Conservation (phyloP, 1,140 invertebrate species). For the Heliothis subflexa region DNA sequence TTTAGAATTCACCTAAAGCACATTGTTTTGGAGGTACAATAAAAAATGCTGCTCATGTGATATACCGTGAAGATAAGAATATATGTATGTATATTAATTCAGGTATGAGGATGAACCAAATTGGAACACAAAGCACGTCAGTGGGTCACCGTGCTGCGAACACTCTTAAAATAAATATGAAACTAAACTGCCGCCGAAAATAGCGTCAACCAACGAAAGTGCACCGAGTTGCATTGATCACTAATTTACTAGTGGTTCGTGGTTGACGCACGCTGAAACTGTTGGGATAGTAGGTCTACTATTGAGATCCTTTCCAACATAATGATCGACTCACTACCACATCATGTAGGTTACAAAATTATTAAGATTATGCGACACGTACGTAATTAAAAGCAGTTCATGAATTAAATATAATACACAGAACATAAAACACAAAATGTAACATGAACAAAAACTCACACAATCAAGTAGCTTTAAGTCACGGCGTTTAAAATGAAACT, state of each 20-base stretch:
- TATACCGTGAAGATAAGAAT: slow-evolving; percentile 52
- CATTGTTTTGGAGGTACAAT: no score
- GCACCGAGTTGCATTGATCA: slow-evolving; percentile 54
- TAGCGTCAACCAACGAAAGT: slow-evolving; percentile 65
- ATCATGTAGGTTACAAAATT: no score
- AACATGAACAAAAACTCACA: slow-evolving; percentile 25
- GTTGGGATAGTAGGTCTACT: no score
- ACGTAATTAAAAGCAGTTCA: no score
- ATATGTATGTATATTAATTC: slow-evolving; percentile 56
- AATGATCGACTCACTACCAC: no score
- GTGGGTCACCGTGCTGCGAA: slow-evolving; percentile 76
- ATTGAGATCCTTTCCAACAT: no score
- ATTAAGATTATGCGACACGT: no score
- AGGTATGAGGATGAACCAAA: slow-evolving; percentile 57
- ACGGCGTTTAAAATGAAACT: slow-evolving; percentile 61
- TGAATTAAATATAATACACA: no score
- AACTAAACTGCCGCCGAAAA: slow-evolving; percentile 63
- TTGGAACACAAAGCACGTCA: slow-evolving; percentile 64
- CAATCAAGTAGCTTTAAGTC: slow-evolving; percentile 46
- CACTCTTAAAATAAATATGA: slow-evolving; percentile 71
- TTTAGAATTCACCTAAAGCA: no score
- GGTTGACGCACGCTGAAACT: background rate
- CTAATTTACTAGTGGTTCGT: background rate
- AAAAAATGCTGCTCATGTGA: background rate
- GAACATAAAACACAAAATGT: no score